These are phyloP conservation scores for Heteromyza rotundicornis DNA, from an alignment of 2,888 invertebrate species.

Conservation along the genomic window DNA sequence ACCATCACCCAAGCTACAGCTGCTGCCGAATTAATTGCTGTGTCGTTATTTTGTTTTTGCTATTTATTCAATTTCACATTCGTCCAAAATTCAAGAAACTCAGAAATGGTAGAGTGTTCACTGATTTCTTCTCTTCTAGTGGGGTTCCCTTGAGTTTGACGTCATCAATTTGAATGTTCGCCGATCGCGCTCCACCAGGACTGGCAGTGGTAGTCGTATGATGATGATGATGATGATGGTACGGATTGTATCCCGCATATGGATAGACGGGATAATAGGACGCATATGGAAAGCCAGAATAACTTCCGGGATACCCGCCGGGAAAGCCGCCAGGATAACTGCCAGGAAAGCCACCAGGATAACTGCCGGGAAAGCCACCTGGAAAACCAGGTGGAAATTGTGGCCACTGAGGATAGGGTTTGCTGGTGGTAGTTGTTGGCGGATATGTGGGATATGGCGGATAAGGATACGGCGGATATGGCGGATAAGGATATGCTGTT, in stretches of 20 bases:
- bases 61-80: no score
- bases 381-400: background rate
- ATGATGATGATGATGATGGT: background rate
- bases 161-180: no score
- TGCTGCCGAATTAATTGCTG: no score
- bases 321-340: conserved; percentile 17
- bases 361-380: conserved; percentile 23
- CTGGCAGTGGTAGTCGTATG: background rate
- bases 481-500: conserved; percentile 12
- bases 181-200: no score
- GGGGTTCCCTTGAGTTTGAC: no score
- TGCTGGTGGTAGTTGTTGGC: conserved; percentile 12
- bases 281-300: conserved; percentile 2
- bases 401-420: conserved; percentile 23
- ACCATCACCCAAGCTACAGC: no score
- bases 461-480: conserved; percentile 17
- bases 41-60: no score
- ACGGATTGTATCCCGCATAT: background rate
- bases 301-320: conserved; percentile 7
- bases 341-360: background rate
- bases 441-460: background rate
- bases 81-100: background rate
- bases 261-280: background rate
- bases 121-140: no score
- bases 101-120: background rate